phyloP scores from a whole-genome alignment of 2,113 vertebrate genomes.

The Brachionichthys hirsutus region DNA sequence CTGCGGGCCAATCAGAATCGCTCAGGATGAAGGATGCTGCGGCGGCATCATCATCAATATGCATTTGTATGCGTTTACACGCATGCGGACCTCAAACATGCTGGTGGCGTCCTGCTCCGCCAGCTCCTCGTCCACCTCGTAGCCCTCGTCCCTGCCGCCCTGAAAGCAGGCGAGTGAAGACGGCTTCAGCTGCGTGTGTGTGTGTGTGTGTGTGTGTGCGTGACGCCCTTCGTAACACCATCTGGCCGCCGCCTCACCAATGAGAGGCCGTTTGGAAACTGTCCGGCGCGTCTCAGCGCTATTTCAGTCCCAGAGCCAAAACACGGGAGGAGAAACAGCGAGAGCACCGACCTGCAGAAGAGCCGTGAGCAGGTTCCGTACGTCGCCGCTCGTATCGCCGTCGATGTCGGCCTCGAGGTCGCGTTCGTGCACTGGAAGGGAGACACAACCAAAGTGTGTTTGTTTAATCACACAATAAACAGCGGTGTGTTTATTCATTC shows the following conservation, averaged over 20 bases:
- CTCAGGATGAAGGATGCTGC: background rate
- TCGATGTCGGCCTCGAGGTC: slow-evolving; percentile 80
- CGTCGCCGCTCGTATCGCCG: slow-evolving; percentile 80
- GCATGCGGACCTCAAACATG: slow-evolving; percentile 71
- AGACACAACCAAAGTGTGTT: too few species aligned
- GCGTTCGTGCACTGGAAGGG: slow-evolving; percentile 73
- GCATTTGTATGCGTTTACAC: background rate
- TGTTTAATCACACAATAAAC: too few species aligned
- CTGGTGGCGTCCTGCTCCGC: slow-evolving; percentile 74
- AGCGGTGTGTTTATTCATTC: too few species aligned
- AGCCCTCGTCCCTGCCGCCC: slow-evolving; percentile 77
- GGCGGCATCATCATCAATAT: background rate
- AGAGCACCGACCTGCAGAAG: slow-evolving; percentile 69
- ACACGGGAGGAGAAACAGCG: slow-evolving; percentile 18
- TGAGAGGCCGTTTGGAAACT: slow-evolving; percentile 32
- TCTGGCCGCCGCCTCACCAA: slow-evolving; percentile 34
- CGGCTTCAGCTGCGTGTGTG: slow-evolving; percentile 13
- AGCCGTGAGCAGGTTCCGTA: slow-evolving; percentile 72
- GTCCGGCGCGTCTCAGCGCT: slow-evolving; percentile 35
- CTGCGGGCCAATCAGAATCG: slow-evolving; percentile 27
- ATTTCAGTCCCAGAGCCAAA: slow-evolving; percentile 39
- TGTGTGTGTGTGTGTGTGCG: slow-evolving; percentile 19
- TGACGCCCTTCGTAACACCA: too few species aligned
- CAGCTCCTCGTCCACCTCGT: slow-evolving; percentile 76
- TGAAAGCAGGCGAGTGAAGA: slow-evolving; percentile 33